Evolutionary conservation across 2,113 vertebrate species (phyloP).

Genomic region (Sinocyclocheilus rhinocerous): DNA sequence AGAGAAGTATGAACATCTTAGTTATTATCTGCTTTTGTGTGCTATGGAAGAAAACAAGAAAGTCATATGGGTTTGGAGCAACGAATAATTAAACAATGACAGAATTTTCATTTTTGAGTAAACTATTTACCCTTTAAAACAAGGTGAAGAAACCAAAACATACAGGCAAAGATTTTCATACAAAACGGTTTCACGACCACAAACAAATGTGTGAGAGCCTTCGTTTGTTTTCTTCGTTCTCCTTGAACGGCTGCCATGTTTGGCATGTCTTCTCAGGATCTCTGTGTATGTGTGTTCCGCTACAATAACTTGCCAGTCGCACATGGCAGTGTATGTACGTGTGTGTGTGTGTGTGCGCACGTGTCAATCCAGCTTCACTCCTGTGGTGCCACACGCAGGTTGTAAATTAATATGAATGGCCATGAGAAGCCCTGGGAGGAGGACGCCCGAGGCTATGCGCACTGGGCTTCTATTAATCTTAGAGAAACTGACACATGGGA

Average conservation of each 20-base stretch:
- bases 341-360: constrained; percentile 6
- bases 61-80: neutral
- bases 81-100: neutral
- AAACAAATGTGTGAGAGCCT: constrained; percentile 27
- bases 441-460: constrained; percentile 23
- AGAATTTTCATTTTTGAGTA: neutral
- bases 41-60: no score
- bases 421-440: constrained; percentile 36
- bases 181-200: neutral
- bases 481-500: constrained; percentile 43
- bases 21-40: neutral
- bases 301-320: constrained; percentile 22
- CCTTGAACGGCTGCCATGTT: constrained; percentile 14
- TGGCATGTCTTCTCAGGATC: constrained; percentile 32
- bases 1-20: no score
- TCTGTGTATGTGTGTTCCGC: constrained; percentile 30
- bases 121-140: neutral
- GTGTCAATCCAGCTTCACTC: constrained; percentile 38
- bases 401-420: constrained; percentile 53
- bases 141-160: neutral
- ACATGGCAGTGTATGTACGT: constrained; percentile 13
- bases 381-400: constrained; percentile 45
- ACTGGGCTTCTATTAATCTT: constrained; percentile 46
- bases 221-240: constrained; percentile 20
- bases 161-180: neutral